Evolutionary conservation across 2,113 vertebrate genomes (phyloP), one percentile per base, ranked within the genome.

Genomic region (Scalopus aquaticus): DNA sequence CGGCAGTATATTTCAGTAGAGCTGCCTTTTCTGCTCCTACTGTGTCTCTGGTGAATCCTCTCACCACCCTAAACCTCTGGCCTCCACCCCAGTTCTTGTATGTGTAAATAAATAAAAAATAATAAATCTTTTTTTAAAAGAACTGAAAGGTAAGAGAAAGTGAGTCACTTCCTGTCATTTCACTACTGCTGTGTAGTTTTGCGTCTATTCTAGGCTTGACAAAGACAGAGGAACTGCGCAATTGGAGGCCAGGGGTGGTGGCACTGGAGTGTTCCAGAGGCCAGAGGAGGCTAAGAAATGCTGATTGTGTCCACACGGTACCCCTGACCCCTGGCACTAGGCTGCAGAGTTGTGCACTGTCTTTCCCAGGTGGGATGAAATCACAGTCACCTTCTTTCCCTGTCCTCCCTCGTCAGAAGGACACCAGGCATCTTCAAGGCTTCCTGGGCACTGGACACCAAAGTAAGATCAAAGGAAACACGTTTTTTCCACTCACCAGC

Each of bases 401-500:
- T n/a, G 20, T 30, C 54, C 58, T 24, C 16, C 17, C 49, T 70
- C 58, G 20, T n/a, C 24, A 88, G 72, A 65, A 58, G 54, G 39
- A n/a, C 6, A 30, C 73, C 65, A 60, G 30, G 44, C 15, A 28
- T 16, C 19, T 56, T 22, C 54, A 56, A 56, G 54, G 1, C 65
- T 92, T 93, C 58, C 65, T 92, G 51, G 58, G 4, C 49, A 30
- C 11, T 17, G 12, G 24, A 11, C 32, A 88, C 64, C 77, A 35
- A 65, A 65, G 30, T 39, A 80, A 91, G 42, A 86, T 35, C 81
- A 77, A 70, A 93, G 10, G 37, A 88, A 82, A 81, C 51, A 46
- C 82, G 39, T 72, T 44, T 35, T 12, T n/a, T 78, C 30, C n/a
- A 37, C 15, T 51, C n/a, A 51, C 3, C 20, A 54, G 44, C 3